Evolutionary conservation across 35 echinoderm and acorn worm species (phyloP).

Genomic region (Nesometra sesokonis): DNA sequence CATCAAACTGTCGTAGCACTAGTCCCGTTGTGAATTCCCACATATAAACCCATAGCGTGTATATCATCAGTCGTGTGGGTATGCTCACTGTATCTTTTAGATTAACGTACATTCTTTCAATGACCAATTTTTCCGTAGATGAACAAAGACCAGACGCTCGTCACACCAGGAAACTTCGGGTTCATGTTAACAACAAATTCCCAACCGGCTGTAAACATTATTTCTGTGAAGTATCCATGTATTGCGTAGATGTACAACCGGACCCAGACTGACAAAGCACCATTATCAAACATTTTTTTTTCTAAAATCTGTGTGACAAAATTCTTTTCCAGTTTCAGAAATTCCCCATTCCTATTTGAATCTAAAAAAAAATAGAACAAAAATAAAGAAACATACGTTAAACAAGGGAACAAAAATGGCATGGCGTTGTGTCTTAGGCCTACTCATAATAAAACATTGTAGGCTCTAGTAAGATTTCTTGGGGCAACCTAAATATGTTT

Average conservation of each 20-base stretch:
- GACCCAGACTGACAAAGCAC: slow-evolving; percentile 65
- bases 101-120: slow-evolving; percentile 70
- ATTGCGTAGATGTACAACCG: slow-evolving; percentile 98
- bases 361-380: no score
- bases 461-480: no score
- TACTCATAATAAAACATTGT: no score
- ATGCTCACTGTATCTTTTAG: slow-evolving; percentile 60
- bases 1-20: slow-evolving; percentile 68
- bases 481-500: no score
- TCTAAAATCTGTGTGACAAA: no score
- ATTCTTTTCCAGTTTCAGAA: no score
- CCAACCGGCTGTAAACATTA: slow-evolving; percentile 97
- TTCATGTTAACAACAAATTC: slow-evolving; percentile 98
- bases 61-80: slow-evolving; percentile 39
- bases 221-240: slow-evolving; percentile 90
- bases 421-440: no score
- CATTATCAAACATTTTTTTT: slow-evolving; percentile 75
- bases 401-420: no score
- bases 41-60: slow-evolving; percentile 75
- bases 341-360: no score
- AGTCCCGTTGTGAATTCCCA: slow-evolving; percentile 95
- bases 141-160: slow-evolving; percentile 91
- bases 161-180: slow-evolving; percentile 79
- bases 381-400: no score
- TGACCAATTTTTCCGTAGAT: slow-evolving; percentile 81